Percentiles rank a stretch among this genome's conserved stretches.
Evolutionary conservation across 2,888 invertebrate genomes (phyloP).

Genomic region (Uloborus plumipes): DNA sequence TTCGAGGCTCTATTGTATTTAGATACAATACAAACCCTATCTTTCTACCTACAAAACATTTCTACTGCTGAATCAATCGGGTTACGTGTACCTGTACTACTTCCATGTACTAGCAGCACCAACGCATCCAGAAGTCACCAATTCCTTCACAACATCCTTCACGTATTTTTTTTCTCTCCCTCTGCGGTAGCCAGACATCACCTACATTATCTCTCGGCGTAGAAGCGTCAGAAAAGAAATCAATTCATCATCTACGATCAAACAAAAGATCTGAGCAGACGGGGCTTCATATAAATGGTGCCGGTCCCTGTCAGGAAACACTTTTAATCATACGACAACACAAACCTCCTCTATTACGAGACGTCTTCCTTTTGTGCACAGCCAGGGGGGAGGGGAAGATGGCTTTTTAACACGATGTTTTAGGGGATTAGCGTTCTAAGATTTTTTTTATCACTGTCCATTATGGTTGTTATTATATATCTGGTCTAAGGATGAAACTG

Average conservation of each 20-base stretch:
- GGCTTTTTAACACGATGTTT: constrained; percentile 58
- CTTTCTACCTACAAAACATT: too few relatives aligned
- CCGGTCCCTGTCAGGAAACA: constrained; percentile 31
- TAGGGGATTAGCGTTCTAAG: constrained; percentile 42
- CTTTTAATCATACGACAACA: constrained; percentile 51
- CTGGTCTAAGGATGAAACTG: constrained; percentile 33
- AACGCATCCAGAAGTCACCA: too few relatives aligned
- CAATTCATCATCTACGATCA: constrained; percentile 48
- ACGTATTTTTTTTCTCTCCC: neutral
- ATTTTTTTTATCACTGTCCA: constrained; percentile 8
- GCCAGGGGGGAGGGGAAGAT: neutral
- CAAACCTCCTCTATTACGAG: constrained; percentile 41
- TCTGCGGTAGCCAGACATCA: constrained; percentile 18
- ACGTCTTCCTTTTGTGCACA: constrained; percentile 25
- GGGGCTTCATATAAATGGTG: constrained; percentile 38
- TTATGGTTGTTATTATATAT: constrained; percentile 18
- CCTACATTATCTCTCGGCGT: constrained; percentile 25
- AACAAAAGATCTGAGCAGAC: constrained; percentile 29
- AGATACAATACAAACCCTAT: too few relatives aligned
- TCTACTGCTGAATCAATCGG: too few relatives aligned
- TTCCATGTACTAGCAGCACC: too few relatives aligned
- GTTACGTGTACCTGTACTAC: too few relatives aligned
- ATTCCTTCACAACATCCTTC: too few relatives aligned
- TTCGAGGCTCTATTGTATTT: too few relatives aligned
- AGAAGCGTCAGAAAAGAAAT: constrained; percentile 26